Evolutionary conservation across 2,888 invertebrate genomes (phyloP).

Genomic region (Acleris holmiana): DNA sequence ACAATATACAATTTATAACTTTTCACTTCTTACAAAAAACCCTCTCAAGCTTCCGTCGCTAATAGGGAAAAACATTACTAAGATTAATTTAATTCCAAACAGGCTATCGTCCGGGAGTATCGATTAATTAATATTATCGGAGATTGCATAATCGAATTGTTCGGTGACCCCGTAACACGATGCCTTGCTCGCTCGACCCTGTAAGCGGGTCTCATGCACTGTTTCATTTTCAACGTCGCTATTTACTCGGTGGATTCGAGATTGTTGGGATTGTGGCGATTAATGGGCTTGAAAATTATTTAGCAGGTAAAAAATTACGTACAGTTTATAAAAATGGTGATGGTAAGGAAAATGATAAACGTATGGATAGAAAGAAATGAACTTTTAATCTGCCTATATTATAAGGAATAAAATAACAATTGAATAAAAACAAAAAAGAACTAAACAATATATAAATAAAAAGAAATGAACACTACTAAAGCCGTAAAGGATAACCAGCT

Average conservation of each 20-base stretch:
- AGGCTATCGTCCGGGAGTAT: neutral
- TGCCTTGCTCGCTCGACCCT: slow-evolving; percentile 25
- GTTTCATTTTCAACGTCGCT: slow-evolving; percentile 11
- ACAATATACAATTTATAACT: no score
- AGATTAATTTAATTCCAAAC: neutral
- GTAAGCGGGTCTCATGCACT: slow-evolving; percentile 28
- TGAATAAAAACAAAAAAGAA: no score
- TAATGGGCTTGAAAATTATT: neutral
- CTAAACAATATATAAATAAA: no score
- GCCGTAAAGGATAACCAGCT: no score
- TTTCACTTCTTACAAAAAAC: no score
- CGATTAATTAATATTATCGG: slow-evolving; percentile 12
- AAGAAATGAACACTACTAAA: no score
- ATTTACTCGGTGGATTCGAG: neutral
- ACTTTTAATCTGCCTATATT: no score
- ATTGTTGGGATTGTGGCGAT: neutral
- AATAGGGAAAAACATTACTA: neutral
- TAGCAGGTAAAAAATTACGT: neutral
- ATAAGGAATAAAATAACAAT: no score
- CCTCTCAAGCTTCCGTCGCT: no score
- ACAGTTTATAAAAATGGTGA: neutral
- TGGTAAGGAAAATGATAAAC: neutral
- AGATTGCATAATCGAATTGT: slow-evolving; percentile 37
- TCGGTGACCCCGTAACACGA: slow-evolving; percentile 29
- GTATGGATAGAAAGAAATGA: neutral